A percentile compares a stretch with the other conserved stretches of the same genome.
phyloP scores from a whole-genome alignment of 1,140 invertebrate species.

The Xylocopa sonorina region DNA sequence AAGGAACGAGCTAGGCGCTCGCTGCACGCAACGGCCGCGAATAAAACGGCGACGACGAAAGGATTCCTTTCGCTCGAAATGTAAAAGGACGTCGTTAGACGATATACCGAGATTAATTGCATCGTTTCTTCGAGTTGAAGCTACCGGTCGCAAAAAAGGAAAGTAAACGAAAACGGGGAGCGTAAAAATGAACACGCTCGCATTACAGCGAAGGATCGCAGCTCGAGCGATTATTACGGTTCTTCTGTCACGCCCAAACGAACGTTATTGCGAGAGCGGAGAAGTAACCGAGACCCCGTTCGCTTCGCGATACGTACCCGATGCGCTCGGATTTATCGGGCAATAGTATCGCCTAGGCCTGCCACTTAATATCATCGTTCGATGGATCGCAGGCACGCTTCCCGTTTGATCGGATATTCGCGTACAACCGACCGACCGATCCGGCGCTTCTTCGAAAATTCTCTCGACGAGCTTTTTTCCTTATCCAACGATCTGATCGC shows the following conservation, averaged over 20 bases:
- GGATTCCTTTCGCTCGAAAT: background rate
- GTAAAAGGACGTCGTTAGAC: conserved; percentile 28
- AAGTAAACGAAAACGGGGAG: too few relatives aligned
- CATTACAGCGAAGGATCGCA: too few relatives aligned
- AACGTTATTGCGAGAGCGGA: conserved; percentile 14
- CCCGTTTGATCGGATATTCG: conserved; percentile 42
- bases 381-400: conserved; percentile 10
- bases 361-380: conserved; percentile 42
- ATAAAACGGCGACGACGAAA: background rate
- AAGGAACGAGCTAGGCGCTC: background rate
- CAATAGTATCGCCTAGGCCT: conserved; percentile 48
- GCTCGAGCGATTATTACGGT: too few relatives aligned
- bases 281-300: conserved; percentile 43
- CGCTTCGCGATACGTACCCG: background rate
- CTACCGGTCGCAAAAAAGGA: background rate
- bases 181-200: too few relatives aligned
- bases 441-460: conserved; percentile 26
- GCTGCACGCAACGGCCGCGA: background rate
- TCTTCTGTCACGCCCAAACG: conserved; percentile 13
- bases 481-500: conserved; percentile 25
- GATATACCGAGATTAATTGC: conserved; percentile 22
- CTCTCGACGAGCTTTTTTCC: conserved; percentile 15
- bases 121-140: background rate
- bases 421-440: conserved; percentile 25
- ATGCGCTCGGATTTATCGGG: conserved; percentile 47